Evolutionary conservation across 2,797 vertebrate species (phyloP), one percentile per base, ranked within the genome.

Genomic region (Triplophysa bombifrons): DNA sequence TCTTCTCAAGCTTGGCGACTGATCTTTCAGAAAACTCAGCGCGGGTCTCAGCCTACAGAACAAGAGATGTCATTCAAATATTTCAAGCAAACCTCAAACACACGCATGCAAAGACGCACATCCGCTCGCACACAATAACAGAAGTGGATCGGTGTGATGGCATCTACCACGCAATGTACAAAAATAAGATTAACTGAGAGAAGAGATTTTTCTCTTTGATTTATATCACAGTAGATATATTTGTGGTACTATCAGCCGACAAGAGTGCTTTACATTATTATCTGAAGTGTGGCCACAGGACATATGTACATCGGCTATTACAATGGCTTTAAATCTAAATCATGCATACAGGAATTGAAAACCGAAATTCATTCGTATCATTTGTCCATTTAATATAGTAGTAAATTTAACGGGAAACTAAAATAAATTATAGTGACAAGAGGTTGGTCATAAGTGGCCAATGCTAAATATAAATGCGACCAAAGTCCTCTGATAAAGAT

Each of bases 1-100:
- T 96, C 93, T 99, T 99, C 95, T 99, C 98, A 92, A 99, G 94
- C 90, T 99, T 99, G 93, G 98, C 97, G 92, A 99, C 98, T 87
- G 98, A 96, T 91, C 98, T 97, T 95, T 99, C 98, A 76, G 98
- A 95, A 85, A 99, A 99, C 89, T 99, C 98, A 86, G 98, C 98
- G 85, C 98, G 97, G 72, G 98, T 99, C 92, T 99, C 98, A 92
- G 98, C 98, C 98, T 99, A 86, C 34, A 89, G 88, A 0, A 7
- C 70, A 85, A 85, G 77, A 80, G 82, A 87, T 72, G 75, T 16
- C 53, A 25, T 12, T 44, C 12, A 17, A 56, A 38, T 58, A 14
- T 19, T 63, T 51, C 94, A 93, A 88, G 92, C 92, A 92, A 93
- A 81, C 14, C 86, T 84, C 6, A 0, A 20, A 50, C 68, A 65